A percentile compares a stretch with the other conserved stretches of the same genome.
phyloP scores from a whole-genome alignment of 2,888 invertebrate genomes.

The Tipula unca region DNA sequence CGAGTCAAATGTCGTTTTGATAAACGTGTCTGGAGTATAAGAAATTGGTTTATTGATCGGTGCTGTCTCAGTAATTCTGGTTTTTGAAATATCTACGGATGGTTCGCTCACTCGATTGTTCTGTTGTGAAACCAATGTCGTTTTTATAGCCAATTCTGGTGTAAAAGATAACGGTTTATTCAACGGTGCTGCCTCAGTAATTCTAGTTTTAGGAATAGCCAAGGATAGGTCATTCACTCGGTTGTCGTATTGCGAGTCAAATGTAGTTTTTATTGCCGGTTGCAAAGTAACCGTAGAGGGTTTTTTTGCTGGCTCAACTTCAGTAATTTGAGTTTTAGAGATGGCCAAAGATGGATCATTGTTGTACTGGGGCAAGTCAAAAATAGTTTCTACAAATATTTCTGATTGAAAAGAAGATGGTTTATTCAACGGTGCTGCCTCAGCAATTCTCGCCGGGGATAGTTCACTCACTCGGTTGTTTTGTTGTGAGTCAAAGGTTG shows the following conservation, averaged over 20 bases:
- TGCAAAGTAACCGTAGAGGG: not conserved
- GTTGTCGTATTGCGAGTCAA: not conserved
- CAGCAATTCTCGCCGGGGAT: not conserved
- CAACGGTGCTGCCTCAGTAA: not conserved
- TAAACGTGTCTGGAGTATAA: no score
- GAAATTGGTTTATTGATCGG: no score
- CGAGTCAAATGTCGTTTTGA: no score
- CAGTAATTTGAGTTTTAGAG: not conserved
- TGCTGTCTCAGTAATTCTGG: not conserved
- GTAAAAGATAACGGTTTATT: not conserved
- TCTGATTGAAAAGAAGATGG: not conserved
- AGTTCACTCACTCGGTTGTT: not conserved
- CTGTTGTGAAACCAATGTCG: not conserved
- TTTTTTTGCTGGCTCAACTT: not conserved
- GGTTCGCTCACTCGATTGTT: not conserved
- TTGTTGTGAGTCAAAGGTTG: not conserved
- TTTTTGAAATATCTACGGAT: not conserved
- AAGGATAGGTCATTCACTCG: not conserved
- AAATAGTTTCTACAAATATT: not conserved
- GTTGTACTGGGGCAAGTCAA: not conserved
- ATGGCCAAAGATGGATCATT: not conserved
- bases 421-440: not conserved
- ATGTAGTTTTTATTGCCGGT: no score
- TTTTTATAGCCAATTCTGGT: not conserved
- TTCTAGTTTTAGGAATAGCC: not conserved